A percentile compares a stretch with the other conserved stretches of the same genome.
Evolutionary conservation across 2,888 invertebrate genomes (phyloP).

Genomic region (Lasioglossum calceatum): DNA sequence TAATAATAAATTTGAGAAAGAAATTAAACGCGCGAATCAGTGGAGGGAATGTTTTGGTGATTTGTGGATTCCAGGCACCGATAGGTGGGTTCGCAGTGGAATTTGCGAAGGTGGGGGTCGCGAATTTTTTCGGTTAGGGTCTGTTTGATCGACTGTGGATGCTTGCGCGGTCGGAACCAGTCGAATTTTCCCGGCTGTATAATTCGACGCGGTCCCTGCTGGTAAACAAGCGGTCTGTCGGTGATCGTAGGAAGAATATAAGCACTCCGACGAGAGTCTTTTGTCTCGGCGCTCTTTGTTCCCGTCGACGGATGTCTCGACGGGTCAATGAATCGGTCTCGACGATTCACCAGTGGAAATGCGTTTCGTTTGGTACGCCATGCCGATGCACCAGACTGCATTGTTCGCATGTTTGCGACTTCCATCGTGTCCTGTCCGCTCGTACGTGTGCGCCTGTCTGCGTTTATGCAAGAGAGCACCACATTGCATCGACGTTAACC

Average conservation of each 20-base stretch:
- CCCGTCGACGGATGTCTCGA: slow-evolving; percentile 72
- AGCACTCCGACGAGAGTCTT: slow-evolving; percentile 65
- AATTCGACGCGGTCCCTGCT: slow-evolving; percentile 6
- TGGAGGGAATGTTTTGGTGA: no score
- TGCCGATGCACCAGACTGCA: slow-evolving; percentile 61
- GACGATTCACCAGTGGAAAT: slow-evolving; percentile 72
- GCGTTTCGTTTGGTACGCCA: slow-evolving; percentile 65
- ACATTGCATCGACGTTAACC: slow-evolving; percentile 29
- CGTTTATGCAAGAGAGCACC: background rate
- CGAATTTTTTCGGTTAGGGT: background rate
- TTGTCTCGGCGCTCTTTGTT: slow-evolving; percentile 72
- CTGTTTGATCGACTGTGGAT: background rate
- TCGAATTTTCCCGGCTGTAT: slow-evolving; percentile 38
- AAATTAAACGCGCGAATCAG: no score
- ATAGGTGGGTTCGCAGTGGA: no score
- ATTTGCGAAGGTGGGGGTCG: no score
- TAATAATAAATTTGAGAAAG: no score
- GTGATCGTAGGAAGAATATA: slow-evolving; percentile 63
- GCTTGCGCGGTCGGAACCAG: background rate
- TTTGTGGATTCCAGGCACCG: no score
- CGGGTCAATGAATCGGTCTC: slow-evolving; percentile 73
- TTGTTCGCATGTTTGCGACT: slow-evolving; percentile 67
- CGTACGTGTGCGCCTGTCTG: background rate
- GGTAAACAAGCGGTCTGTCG: slow-evolving; percentile 42
- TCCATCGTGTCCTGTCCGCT: slow-evolving; percentile 15